Evolutionary conservation across 1,140 invertebrate genomes (phyloP).

Genomic region (Apis dorsata): DNA sequence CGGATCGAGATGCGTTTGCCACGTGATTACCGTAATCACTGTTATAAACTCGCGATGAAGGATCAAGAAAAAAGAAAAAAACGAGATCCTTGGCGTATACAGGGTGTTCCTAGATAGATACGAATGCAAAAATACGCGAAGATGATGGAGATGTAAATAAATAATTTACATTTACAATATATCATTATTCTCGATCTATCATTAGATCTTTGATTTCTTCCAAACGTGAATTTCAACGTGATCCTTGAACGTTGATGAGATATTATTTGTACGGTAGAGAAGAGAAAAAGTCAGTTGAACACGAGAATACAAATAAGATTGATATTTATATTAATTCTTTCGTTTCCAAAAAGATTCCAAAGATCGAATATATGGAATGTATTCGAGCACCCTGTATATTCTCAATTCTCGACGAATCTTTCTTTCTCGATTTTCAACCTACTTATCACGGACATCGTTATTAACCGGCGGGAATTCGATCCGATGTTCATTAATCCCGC

Average conservation of each 20-base stretch:
- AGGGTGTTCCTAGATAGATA: slow-evolving; percentile 29
- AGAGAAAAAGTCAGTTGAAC: no score
- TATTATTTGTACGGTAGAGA: background rate
- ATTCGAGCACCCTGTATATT: no score
- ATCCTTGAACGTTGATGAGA: no score
- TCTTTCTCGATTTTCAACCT: slow-evolving; percentile 57
- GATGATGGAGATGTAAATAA: no score
- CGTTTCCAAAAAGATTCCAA: no score
- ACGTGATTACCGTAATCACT: slow-evolving; percentile 55
- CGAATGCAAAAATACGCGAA: background rate
- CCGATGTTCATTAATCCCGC: slow-evolving; percentile 63
- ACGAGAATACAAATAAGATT: no score
- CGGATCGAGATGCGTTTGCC: slow-evolving; percentile 1
- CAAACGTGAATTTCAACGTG: no score
- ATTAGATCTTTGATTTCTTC: no score
- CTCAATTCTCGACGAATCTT: slow-evolving; percentile 29
- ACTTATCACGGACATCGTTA: slow-evolving; percentile 59
- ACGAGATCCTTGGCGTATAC: background rate
- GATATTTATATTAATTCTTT: no score
- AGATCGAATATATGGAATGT: no score
- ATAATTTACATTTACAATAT: no score
- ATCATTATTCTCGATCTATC: no score
- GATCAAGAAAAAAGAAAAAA: background rate
- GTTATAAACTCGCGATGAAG: slow-evolving; percentile 48
- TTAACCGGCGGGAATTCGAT: slow-evolving; percentile 45